phyloP scores from a whole-genome alignment of 2,113 vertebrate genomes.

The Anolis carolinensis region DNA sequence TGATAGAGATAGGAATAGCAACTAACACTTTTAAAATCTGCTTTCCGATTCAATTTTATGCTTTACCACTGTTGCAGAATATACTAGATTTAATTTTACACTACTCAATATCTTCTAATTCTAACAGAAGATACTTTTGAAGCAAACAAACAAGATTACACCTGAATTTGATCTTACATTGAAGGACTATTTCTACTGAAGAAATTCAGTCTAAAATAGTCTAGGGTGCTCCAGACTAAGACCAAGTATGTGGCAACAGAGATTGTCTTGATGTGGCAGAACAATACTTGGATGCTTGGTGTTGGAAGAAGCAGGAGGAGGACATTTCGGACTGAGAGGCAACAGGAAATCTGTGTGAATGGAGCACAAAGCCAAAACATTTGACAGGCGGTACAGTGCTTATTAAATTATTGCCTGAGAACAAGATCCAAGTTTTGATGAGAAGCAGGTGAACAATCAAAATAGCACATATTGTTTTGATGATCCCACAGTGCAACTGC shows the following conservation, averaged over 20 bases:
- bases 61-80: neutral
- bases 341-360: constrained; percentile 12
- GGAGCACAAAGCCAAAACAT: neutral
- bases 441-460: constrained; percentile 16
- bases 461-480: constrained; percentile 1
- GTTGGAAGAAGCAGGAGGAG: neutral
- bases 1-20: neutral
- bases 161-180: neutral
- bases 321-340: neutral
- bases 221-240: constrained; percentile 51
- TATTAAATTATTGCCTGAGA: neutral
- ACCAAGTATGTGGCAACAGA: neutral
- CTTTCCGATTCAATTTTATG: neutral
- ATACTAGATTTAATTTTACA: neutral
- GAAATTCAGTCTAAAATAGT: neutral
- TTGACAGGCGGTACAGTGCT: rapidly evolving
- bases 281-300: neutral
- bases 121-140: neutral
- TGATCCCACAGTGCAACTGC: neutral
- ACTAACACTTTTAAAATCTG: constrained; percentile 13
- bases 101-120: neutral
- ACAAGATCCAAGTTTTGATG: constrained; percentile 22
- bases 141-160: neutral
- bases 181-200: rapidly evolving
- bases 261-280: neutral